Evolutionary conservation across 2,113 vertebrate genomes (phyloP).

Genomic region (Micronycteris hirsuta): DNA sequence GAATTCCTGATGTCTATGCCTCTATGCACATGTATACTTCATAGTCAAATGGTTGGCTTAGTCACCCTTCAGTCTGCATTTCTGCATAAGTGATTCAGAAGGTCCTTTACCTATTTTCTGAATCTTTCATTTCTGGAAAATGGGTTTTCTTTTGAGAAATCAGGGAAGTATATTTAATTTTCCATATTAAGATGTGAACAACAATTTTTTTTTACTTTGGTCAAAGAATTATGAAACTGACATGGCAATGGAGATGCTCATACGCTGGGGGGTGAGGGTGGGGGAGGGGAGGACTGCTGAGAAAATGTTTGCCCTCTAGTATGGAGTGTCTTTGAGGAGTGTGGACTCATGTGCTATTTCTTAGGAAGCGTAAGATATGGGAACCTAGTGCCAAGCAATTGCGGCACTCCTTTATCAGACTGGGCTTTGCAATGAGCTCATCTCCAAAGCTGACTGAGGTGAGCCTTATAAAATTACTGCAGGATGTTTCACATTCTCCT

Average conservation of each 20-base stretch:
- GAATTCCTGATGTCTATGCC: not conserved
- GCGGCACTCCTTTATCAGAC: not conserved
- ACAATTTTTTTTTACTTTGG: not conserved
- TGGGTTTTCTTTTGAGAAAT: not conserved
- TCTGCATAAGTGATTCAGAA: not conserved
- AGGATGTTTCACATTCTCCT: slow-evolving; percentile 1
- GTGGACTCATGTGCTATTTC: not conserved
- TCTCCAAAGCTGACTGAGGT: not conserved
- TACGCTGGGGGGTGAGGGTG: no score
- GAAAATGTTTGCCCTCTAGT: not conserved
- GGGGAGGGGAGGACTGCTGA: not conserved
- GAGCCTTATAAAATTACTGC: not conserved
- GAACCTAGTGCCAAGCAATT: not conserved
- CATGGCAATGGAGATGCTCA: not conserved
- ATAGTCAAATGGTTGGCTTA: not conserved
- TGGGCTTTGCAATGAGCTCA: not conserved
- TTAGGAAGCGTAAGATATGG: not conserved
- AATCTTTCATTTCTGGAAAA: slow-evolving; percentile 31
- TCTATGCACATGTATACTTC: not conserved
- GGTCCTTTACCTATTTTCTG: not conserved
- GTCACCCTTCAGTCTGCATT: not conserved
- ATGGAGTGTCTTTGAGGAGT: not conserved
- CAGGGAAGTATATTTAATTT: slow-evolving; percentile 13
- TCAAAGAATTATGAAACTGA: slow-evolving; percentile 12
- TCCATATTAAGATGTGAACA: slow-evolving; percentile 14